A percentile compares a stretch with the other conserved stretches of the same genome.
Conservation (phyloP, 2,113 vertebrate genomes). For the Onychostoma macrolepis region DNA sequence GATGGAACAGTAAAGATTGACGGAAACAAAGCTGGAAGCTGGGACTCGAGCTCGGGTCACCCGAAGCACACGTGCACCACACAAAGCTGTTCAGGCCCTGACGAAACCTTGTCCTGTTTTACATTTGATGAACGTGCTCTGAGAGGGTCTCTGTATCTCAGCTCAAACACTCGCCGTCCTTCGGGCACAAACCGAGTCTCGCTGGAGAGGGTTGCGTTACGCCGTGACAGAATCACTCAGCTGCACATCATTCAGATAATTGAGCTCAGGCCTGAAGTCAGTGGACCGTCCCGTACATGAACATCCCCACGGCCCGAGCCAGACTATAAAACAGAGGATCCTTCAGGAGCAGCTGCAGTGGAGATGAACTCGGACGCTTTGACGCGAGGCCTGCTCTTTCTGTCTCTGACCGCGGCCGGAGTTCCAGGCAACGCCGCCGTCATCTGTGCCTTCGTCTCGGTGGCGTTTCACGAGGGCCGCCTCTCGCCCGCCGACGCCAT, state of each 20-base stretch:
- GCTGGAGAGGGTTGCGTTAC: neutral
- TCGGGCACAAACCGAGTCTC: neutral
- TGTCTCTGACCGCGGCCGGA: slow-evolving; percentile 69
- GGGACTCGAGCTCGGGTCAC: no score
- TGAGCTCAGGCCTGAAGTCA: slow-evolving; percentile 67
- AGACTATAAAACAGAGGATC: slow-evolving; percentile 64
- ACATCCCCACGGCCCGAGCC: slow-evolving; percentile 38
- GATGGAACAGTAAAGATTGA: no score
- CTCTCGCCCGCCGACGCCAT: slow-evolving; percentile 75
- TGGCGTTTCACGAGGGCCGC: slow-evolving; percentile 60
- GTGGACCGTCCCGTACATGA: slow-evolving; percentile 61
- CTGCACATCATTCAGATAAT: slow-evolving; percentile 75
- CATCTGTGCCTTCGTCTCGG: slow-evolving; percentile 69
- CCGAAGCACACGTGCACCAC: no score
- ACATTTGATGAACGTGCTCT: neutral
- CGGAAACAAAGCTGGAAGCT: no score
- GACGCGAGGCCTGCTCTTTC: slow-evolving; percentile 69
- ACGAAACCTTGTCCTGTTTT: no score
- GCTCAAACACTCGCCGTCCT: no score
- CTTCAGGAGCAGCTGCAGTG: neutral
- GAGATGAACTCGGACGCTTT: slow-evolving; percentile 60
- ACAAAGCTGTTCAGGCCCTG: no score
- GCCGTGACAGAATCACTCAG: slow-evolving; percentile 66
- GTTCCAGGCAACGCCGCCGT: slow-evolving; percentile 73
- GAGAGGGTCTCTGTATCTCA: neutral